phyloP scores from a whole-genome alignment of 2,797 vertebrate genomes.

The Onychomys leucogaster region DNA sequence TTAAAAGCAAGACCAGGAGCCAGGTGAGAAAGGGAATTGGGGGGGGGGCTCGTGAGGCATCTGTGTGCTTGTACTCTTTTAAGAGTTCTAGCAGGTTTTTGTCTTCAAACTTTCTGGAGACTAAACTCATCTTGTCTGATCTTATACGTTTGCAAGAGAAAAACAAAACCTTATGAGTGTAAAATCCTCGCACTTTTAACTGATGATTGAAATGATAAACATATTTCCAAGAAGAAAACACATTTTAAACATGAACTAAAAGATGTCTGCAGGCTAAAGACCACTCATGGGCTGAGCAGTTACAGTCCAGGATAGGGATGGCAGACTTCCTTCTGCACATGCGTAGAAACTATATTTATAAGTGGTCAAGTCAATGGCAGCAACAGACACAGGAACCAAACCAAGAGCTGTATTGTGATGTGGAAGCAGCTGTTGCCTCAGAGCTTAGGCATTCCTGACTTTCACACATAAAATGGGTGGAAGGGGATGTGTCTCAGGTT shows the following conservation, averaged over 20 bases:
- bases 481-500: not conserved
- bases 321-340: not conserved
- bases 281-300: not conserved
- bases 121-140: not conserved
- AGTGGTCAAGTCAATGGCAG: not conserved
- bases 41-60: not conserved
- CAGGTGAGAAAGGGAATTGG: not conserved
- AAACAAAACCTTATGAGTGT: not conserved
- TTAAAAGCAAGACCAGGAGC: conserved; percentile 36
- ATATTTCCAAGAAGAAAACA: conserved; percentile 32
- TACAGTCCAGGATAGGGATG: not conserved
- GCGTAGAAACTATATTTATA: not conserved
- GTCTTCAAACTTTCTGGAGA: not conserved
- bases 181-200: conserved; percentile 49
- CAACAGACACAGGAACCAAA: not conserved
- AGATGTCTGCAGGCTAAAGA: not conserved
- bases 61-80: not conserved
- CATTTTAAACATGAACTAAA: not conserved
- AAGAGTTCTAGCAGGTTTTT: not conserved
- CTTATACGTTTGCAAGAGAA: not conserved
- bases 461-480: not conserved
- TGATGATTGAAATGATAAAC: not conserved
- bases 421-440: not conserved
- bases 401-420: no score
- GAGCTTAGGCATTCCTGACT: not conserved